phyloP scores from a whole-genome alignment of 2,888 invertebrate species.

The Napeogenes sylphis region DNA sequence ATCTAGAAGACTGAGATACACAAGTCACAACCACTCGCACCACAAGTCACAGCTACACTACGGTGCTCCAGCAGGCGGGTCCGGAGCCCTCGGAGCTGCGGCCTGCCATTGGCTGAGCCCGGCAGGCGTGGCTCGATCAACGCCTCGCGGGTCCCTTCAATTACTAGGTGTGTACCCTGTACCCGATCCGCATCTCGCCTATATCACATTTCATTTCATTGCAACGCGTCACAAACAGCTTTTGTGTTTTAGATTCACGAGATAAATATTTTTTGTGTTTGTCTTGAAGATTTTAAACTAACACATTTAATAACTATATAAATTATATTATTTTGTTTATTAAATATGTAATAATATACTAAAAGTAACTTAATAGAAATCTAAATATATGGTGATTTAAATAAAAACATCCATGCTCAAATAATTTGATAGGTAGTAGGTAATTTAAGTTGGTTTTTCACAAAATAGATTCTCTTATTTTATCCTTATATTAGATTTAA shows the following conservation, averaged over 20 bases:
- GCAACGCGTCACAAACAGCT: constrained; percentile 8
- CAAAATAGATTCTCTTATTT: too few species aligned
- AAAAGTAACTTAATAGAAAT: too few species aligned
- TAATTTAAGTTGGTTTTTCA: too few species aligned
- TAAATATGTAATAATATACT: too few species aligned
- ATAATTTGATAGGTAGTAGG: too few species aligned
- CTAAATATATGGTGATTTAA: too few species aligned
- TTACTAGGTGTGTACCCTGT: constrained; percentile 38
- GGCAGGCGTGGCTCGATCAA: constrained; percentile 37
- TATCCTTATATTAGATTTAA: too few species aligned
- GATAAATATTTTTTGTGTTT: neutral
- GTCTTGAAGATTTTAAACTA: neutral
- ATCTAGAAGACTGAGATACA: constrained; percentile 26
- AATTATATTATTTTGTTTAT: too few species aligned
- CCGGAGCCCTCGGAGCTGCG: constrained; percentile 31
- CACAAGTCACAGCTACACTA: constrained; percentile 50
- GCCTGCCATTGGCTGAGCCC: constrained; percentile 42
- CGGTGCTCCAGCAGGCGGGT: constrained; percentile 45
- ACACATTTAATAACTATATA: too few species aligned
- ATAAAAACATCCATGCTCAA: too few species aligned
- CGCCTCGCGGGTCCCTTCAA: constrained; percentile 39
- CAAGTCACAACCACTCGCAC: constrained; percentile 45
- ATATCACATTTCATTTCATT: constrained; percentile 44
- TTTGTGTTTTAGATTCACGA: constrained; percentile 3
- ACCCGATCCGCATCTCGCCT: constrained; percentile 37